Base-by-base conservation (phyloP, 2,888 invertebrate species). In the Mythimna ferrago region DNA sequence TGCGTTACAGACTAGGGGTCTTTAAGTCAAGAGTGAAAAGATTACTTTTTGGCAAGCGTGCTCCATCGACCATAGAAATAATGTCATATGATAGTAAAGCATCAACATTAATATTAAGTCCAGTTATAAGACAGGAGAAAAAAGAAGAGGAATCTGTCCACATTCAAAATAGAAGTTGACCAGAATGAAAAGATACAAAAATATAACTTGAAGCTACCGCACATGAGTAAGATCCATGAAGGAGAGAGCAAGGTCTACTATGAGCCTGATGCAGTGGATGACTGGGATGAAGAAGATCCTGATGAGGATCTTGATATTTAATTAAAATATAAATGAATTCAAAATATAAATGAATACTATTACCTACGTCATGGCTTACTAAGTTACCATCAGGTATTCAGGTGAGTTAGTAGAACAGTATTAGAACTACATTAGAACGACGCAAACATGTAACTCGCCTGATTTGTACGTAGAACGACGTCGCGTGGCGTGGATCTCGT, bases 221-320 rank as follows among this genome's bases (percentile, higher is more conserved):
- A 97, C 87, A 95, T 95, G 96, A 95, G 92, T 83, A 96, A 96
- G 81, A 95, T 95, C 66, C 94, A 96, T 80, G 92, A 95, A 71
- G 94, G 96, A 0, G 97, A 96, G 76, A 97, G 97, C 58, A 97
- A 97, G 89, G 98, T 98, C 53, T 97, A 97, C 84, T 98, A 98
- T 89, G 97, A 97, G 81, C 98, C 98, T 14, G 98, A 98, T 93
- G 97, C 97, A 69, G 96, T 97, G 2, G 98, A 98, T 92, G 98
- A 98, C 91, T 97, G 98, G 96, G 98, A 98, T 89, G 98, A 98
- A 88, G 98, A 98, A 93, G 98, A 98, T 94, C 98, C 98, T 2
- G 98, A 98, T 96, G 98, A 98, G 92, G 98, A 98, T 94, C 95
- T 98, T 77, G 97, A 98, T 93, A 97, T 98, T 76, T 95, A 76